Evolutionary conservation across 2,888 invertebrate species (phyloP).

Genomic region (Cacoxenus indagator): DNA sequence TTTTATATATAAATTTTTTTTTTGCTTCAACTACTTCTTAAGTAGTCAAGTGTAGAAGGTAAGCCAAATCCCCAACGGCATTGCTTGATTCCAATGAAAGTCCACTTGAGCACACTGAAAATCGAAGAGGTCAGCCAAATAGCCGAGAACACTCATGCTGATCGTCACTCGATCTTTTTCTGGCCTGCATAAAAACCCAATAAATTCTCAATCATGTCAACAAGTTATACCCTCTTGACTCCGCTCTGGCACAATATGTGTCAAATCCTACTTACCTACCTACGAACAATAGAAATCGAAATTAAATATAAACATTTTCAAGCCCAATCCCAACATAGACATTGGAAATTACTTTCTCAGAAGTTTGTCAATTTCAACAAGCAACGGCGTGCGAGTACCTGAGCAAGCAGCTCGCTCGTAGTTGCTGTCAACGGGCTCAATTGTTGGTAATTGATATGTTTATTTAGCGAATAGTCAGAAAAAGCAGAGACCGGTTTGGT

Average conservation of each 20-base stretch:
- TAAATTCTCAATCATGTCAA: conserved; percentile 24
- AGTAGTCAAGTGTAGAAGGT: background rate
- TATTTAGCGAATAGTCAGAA: conserved; percentile 29
- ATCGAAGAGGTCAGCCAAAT: background rate
- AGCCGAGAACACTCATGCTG: background rate
- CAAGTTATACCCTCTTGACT: conserved; percentile 4
- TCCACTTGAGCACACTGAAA: background rate
- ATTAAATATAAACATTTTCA: conserved; percentile 60
- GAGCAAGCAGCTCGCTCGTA: background rate
- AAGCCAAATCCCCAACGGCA: background rate
- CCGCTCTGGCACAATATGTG: background rate
- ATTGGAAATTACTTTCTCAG: conserved; percentile 57
- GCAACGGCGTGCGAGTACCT: conserved; percentile 21
- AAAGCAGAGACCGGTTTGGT: conserved; percentile 46
- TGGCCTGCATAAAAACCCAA: conserved; percentile 19
- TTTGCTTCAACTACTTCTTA: background rate
- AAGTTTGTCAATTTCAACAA: conserved; percentile 29
- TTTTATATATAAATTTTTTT: background rate
- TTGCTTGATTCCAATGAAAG: background rate
- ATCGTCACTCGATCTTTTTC: conserved; percentile 3
- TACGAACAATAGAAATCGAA: conserved; percentile 57
- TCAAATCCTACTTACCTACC: background rate
- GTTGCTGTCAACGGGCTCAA: conserved; percentile 51
- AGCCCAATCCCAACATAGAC: conserved; percentile 6
- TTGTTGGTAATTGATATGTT: conserved; percentile 62